Percentiles rank a stretch among this genome's conserved stretches.
phyloP scores from a whole-genome alignment of 2,888 invertebrate species.

The Drosophila melanosoma region DNA sequence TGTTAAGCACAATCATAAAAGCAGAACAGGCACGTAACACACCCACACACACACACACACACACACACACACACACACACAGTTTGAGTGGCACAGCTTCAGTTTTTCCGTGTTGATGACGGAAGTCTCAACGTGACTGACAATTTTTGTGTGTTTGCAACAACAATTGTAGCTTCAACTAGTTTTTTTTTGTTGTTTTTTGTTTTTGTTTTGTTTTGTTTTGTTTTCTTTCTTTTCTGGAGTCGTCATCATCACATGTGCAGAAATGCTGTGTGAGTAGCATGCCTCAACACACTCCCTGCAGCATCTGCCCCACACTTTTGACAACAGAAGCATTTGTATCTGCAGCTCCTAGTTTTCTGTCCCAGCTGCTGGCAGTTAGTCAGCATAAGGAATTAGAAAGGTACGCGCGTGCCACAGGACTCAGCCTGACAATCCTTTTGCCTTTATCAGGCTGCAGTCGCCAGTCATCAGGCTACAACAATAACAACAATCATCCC shows the following conservation, averaged over 20 bases:
- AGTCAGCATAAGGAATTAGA: constrained; percentile 67
- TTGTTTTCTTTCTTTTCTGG: constrained; percentile 1
- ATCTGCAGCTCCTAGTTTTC: constrained; percentile 4
- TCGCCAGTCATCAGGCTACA: constrained; percentile 47
- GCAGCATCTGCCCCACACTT: constrained; percentile 3
- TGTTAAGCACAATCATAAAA: constrained; percentile 26
- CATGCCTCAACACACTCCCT: constrained; percentile 20
- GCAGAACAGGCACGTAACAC: constrained; percentile 22
- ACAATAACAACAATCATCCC: constrained; percentile 3
- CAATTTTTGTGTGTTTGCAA: constrained; percentile 73
- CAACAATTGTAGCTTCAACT: constrained; percentile 42
- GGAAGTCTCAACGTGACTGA: constrained; percentile 76
- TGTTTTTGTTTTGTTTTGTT: not conserved
- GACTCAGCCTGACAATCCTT: constrained; percentile 54
- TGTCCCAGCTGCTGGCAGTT: constrained; percentile 29
- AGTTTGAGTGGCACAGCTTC: constrained; percentile 36
- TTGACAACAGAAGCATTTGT: constrained; percentile 34
- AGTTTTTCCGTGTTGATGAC: constrained; percentile 48
- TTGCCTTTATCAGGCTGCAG: constrained; percentile 63
- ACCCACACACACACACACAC: not conserved
- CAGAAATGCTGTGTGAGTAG: constrained; percentile 25
- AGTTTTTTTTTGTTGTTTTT: constrained; percentile 8
- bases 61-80: constrained; percentile 9
- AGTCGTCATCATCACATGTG: constrained; percentile 62
- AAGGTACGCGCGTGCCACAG: constrained; percentile 41